These are phyloP conservation scores for Diadegma fenestrale DNA, from an alignment of 2,888 invertebrate species.

Conservation along the genomic window DNA sequence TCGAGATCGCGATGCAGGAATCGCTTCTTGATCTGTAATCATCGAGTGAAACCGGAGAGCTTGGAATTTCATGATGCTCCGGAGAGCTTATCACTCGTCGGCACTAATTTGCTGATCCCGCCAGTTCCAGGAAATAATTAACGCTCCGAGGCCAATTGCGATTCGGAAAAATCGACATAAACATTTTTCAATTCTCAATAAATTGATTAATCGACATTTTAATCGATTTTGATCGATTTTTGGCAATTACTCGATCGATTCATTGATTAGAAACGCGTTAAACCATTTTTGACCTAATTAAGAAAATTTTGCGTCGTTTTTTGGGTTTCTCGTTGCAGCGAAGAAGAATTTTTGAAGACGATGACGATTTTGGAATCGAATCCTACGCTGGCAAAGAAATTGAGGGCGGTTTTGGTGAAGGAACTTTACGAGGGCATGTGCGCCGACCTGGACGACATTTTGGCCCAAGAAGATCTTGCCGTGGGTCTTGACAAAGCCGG, in stretches of 20 bases:
- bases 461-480: constrained; percentile 74
- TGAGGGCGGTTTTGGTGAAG: constrained; percentile 74
- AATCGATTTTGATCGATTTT: no score
- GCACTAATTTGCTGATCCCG: neutral
- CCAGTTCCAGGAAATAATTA: neutral
- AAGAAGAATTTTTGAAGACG: constrained; percentile 75
- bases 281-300: no score
- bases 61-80: constrained; percentile 1
- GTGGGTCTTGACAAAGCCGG: constrained; percentile 72
- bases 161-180: neutral
- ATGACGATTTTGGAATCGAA: constrained; percentile 74
- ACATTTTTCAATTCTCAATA: no score
- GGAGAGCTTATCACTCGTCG: neutral
- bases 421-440: constrained; percentile 74
- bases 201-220: no score
- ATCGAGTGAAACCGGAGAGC: neutral
- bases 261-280: no score
- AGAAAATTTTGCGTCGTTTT: neutral
- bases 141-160: neutral
- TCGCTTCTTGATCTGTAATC: neutral
- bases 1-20: neutral
- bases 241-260: no score
- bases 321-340: constrained; percentile 71
- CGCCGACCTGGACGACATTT: constrained; percentile 72
- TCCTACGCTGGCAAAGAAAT: constrained; percentile 66